Conservation (phyloP, 2,888 invertebrate genomes). For the Anorthoa munda region DNA sequence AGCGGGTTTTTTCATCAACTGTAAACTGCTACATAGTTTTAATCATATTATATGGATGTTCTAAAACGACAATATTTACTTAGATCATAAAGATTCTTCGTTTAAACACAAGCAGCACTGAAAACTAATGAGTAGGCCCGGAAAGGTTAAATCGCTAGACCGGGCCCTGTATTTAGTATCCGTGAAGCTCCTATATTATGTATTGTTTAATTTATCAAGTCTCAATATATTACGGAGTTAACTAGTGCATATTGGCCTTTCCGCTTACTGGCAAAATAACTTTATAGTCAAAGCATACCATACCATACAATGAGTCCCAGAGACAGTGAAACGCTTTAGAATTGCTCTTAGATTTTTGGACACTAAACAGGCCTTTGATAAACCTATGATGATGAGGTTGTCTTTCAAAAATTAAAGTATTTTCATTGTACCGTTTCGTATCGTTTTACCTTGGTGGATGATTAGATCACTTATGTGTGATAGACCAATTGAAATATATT, state of each 20-base stretch:
- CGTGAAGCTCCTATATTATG: background rate
- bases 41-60: background rate
- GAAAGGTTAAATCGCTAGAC: background rate
- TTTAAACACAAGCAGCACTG: background rate
- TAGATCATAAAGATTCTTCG: background rate
- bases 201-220: background rate
- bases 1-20: conserved; percentile 6
- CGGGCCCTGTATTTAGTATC: background rate
- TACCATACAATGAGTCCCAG: background rate
- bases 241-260: background rate
- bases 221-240: background rate
- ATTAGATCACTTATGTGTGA: background rate
- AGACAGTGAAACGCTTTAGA: background rate
- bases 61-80: background rate
- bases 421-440: background rate
- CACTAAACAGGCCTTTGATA: background rate
- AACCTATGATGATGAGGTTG: background rate
- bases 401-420: background rate
- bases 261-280: background rate
- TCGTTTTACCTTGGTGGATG: background rate
- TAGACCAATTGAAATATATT: background rate
- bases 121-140: background rate
- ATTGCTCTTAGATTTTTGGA: background rate
- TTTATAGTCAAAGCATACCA: background rate
- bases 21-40: conserved; percentile 9